Conservation (phyloP, 2,797 vertebrate species). For the Myoxocephalus aenaeus region DNA sequence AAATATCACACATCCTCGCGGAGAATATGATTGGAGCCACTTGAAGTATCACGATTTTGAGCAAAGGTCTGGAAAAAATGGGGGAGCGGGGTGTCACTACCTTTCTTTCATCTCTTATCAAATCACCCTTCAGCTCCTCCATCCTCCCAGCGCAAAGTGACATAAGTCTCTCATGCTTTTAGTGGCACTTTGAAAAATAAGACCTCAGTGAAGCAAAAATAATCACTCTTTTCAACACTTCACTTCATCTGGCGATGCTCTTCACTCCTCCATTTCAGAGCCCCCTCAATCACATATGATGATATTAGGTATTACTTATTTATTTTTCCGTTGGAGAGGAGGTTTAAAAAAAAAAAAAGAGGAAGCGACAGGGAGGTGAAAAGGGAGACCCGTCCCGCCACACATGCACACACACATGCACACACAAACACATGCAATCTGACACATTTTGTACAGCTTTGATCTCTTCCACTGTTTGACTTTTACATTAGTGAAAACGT, state of each 20-base stretch:
- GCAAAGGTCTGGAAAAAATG: constrained; percentile 60
- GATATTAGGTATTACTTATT: constrained; percentile 84
- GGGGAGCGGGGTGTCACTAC: constrained; percentile 51
- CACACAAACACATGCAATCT: constrained; percentile 26
- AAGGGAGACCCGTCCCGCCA: constrained; percentile 48
- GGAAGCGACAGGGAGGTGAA: constrained; percentile 63
- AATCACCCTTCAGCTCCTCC: constrained; percentile 66
- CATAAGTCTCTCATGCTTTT: constrained; percentile 84
- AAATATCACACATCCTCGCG: constrained; percentile 74
- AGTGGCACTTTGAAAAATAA: constrained; percentile 84
- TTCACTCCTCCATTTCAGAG: constrained; percentile 62
- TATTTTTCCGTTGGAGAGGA: constrained; percentile 69
- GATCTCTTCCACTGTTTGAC: constrained; percentile 50
- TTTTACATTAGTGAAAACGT: constrained; percentile 37
- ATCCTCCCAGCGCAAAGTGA: constrained; percentile 70
- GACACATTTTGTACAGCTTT: constrained; percentile 48
- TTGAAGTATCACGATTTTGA: constrained; percentile 63
- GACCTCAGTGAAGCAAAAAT: constrained; percentile 82
- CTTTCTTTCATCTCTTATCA: constrained; percentile 77
- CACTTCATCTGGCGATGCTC: constrained; percentile 74
- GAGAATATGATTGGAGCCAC: constrained; percentile 69
- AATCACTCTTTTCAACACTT: constrained; percentile 81
- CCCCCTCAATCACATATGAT: constrained; percentile 74
- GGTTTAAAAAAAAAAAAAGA: constrained; percentile 49
- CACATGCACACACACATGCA: constrained; percentile 9